Base-by-base conservation (phyloP, 1,140 invertebrate species). In the Coenobita brevimanus region DNA sequence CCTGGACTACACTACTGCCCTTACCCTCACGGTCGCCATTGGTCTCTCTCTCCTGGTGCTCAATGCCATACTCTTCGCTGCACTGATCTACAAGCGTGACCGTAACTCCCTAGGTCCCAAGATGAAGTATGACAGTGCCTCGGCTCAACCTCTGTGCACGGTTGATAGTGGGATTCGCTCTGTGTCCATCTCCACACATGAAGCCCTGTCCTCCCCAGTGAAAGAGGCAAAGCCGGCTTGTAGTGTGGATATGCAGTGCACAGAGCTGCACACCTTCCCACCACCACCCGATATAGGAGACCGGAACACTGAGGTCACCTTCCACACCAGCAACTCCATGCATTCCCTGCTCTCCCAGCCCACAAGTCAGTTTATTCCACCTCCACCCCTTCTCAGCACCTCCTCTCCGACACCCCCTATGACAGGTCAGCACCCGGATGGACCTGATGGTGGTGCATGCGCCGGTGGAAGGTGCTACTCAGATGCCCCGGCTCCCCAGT, bases 31-130 rank as follows among this genome's bases (percentile, higher is more conserved):
- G 0, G 97, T 99, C 81, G 97, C 97, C 0, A 97, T 99, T 2
- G 98, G 98, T 0, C 97, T 97, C 91, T 96, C 97, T 64, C 94
- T 98, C 8, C 93, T 99, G 8, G 94, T 99, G 8, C 94, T 99
- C 3, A 99, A 99, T 92, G 95, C 98, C 13, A 94, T 99, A 0
- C 97, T 99, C 75, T 98, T 99, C 91, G 97, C 97, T 46, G 97
- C 41, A 15, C 97, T 99, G 54, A 98, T 98, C 92, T 97, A 98
- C 91, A 97, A 98, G 92, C 94, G 97, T 10, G 94, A 96, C 38
- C 92, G 93, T 92, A 38, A 86, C 21, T 38, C 73, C 17, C 64
- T 90, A 75, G 87, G 82, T 21, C 69, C 86, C n/a, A 90, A 90
- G 46, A 90, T 90, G 36, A 90, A 85, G n/a, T 90, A 90, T 33